A percentile compares a stretch with the other conserved stretches of the same genome.
Conservation (phyloP, 1,140 invertebrate species). For the Lucilia sericata region DNA sequence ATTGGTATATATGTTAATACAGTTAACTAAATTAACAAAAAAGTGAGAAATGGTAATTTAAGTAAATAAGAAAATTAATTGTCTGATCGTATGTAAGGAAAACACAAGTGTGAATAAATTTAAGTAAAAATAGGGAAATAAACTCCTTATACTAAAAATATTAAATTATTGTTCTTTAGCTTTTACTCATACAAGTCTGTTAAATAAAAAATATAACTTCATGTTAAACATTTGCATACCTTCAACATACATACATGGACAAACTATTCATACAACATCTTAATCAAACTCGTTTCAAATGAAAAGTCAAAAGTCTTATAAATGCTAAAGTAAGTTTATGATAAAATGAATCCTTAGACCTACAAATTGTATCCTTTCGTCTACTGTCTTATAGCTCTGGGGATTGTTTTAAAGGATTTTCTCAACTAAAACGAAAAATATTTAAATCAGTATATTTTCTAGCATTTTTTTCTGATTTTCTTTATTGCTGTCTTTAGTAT, state of each 20-base stretch:
- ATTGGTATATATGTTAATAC: too few species aligned
- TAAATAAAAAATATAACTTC: neutral
- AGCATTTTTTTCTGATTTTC: neutral
- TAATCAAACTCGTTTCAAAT: neutral
- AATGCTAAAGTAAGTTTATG: neutral
- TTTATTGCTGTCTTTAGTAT: neutral
- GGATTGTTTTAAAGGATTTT: constrained; percentile 26
- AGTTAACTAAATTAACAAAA: too few species aligned
- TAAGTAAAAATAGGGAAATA: too few species aligned
- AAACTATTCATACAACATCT: neutral
- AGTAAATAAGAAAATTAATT: too few species aligned
- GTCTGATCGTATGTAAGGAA: too few species aligned
- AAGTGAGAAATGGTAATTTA: too few species aligned
- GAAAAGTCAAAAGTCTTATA: constrained; percentile 19
- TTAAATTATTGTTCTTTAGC: too few species aligned
- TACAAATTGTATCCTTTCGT: constrained; percentile 2
- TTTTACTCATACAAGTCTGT: too few species aligned
- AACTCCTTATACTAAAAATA: too few species aligned
- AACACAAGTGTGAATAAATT: too few species aligned
- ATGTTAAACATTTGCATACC: neutral
- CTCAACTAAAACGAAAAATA: neutral
- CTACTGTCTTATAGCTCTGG: neutral
- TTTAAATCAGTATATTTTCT: neutral
- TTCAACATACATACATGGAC: neutral
- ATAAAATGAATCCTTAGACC: neutral